Evolutionary conservation across 2,113 vertebrate species (phyloP), one percentile per base, ranked within the genome.

Genomic region (Colius striatus): DNA sequence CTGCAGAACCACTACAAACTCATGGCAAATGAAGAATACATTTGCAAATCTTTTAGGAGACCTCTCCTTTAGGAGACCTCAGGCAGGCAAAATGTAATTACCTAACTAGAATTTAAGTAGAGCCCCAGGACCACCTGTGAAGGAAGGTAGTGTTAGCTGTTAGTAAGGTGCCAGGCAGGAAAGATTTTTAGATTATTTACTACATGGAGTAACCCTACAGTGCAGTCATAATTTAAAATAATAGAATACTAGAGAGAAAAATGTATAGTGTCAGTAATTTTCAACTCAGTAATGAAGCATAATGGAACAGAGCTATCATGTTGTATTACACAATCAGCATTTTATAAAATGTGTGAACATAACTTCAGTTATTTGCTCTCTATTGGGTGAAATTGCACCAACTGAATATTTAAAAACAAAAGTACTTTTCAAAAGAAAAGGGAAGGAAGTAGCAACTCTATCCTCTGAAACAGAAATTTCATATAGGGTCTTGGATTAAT

Each of bases 151-250:
- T 89, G 6, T 54, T 93, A 2, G 0, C 50, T 72, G 14, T 61
- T 54, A 80, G 47, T 55, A 43, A 18, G 14, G 16, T 80, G 51
- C 63, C 55, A 83, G 29, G 30, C 21, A 60, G 61, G 67, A 86
- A 88, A 62, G 54, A 14, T 75, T 51, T 88, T 91, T 75, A 61
- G 48, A 50, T 60, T 94, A 81, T 94, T 94, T 81, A 93, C 65
- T 90, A 75, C 25, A 36, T 18, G 41, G 57, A 57, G 22, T 87
- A 93, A 71, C n/a, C n/a, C 45, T 75, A 47, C 17, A 78, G 15
- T 86, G 47, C 38, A 90, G 22, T 50, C 36, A 48, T 67, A 76
- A 84, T 88, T 89, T 92, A 57, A 74, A 80, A 86, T 60, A 30
- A 85, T 80, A 47, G 53, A 80, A 57, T 63, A 58, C 55, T 89